Conservation (phyloP, 2,797 vertebrate genomes). For the Monodelphis domestica region DNA sequence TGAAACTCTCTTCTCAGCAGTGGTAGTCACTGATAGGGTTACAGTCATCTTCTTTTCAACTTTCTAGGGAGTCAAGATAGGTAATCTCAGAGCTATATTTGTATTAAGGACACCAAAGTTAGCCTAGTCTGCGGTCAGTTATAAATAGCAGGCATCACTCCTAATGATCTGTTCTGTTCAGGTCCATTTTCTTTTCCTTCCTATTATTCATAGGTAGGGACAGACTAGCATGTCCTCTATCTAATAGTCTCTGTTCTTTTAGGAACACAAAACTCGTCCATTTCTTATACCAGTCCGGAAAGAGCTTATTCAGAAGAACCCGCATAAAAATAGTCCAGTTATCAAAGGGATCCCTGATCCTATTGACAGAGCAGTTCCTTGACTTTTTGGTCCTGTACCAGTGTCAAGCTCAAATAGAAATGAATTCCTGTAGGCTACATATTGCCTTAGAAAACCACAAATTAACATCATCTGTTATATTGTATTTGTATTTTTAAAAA, state of each 20-base stretch:
- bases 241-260: background rate
- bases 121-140: background rate
- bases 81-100: background rate
- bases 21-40: background rate
- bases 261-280: background rate
- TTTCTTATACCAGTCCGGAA: background rate
- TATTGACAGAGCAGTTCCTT: background rate
- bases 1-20: background rate
- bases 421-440: background rate
- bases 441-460: background rate
- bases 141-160: background rate
- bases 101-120: background rate
- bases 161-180: background rate
- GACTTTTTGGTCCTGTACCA: background rate
- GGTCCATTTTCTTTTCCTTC: background rate
- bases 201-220: background rate
- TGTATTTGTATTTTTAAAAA: background rate
- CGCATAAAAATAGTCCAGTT: background rate
- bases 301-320: background rate
- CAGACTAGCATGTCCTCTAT: background rate
- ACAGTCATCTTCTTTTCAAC: background rate
- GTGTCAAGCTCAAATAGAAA: background rate
- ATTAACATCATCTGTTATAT: background rate
- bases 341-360: background rate
- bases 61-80: background rate